Evolutionary conservation across 2,113 vertebrate species (phyloP).

Genomic region (Cervus canadensis): DNA sequence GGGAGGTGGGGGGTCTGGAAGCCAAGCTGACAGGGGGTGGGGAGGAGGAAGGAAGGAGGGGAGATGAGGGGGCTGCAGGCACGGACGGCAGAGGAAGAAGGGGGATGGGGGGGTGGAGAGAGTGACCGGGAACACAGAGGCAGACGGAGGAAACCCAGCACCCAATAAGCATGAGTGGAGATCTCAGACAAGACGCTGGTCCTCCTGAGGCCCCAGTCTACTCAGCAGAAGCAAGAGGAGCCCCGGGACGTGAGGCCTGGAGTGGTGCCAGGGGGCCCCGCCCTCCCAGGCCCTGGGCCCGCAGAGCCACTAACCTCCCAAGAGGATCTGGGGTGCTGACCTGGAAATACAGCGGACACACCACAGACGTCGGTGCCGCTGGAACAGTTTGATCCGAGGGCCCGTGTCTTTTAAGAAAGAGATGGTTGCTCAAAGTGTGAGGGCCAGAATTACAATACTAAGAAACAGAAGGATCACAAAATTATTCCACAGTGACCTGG

Average conservation of each 20-base stretch:
- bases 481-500: neutral
- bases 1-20: too few relatives aligned
- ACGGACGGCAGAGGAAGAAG: fast-evolving
- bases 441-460: neutral
- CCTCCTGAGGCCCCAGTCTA: fast-evolving
- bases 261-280: neutral
- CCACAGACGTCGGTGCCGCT: neutral
- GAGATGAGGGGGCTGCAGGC: too few relatives aligned
- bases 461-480: neutral
- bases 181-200: fast-evolving
- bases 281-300: neutral
- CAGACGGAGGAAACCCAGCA: fast-evolving
- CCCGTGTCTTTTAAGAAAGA: neutral
- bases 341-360: neutral
- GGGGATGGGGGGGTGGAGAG: neutral
- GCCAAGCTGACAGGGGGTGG: fast-evolving
- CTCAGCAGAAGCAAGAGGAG: fast-evolving
- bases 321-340: too few relatives aligned
- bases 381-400: neutral
- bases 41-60: too few relatives aligned
- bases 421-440: neutral
- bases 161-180: fast-evolving
- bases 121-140: fast-evolving
- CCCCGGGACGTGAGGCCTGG: fast-evolving
- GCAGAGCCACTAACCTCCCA: neutral